These are phyloP conservation scores for Pipa parva DNA, from an alignment of 2,113 vertebrate species.

Conservation along the genomic window DNA sequence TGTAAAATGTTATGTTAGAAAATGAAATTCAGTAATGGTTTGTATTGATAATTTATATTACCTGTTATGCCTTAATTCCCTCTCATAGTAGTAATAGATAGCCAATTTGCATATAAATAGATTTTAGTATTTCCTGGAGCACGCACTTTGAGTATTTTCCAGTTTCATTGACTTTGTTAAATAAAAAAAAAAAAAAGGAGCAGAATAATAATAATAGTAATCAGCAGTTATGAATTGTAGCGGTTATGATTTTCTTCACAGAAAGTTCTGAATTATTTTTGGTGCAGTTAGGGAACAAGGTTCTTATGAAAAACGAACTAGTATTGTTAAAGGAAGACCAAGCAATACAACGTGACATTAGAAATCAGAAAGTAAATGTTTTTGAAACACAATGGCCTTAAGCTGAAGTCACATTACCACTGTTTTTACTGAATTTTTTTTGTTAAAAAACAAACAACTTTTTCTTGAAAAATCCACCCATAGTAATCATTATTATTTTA, in stretches of 20 bases:
- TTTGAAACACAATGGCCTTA: too few species aligned
- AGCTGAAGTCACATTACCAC: too few species aligned
- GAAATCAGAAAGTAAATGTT: too few species aligned
- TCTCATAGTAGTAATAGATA: constrained; percentile 74
- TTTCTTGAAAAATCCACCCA: too few species aligned
- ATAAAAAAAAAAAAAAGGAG: constrained; percentile 52
- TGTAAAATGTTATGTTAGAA: constrained; percentile 76
- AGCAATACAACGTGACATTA: too few species aligned
- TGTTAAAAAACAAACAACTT: too few species aligned
- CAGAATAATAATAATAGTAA: constrained; percentile 55
- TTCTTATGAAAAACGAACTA: too few species aligned
- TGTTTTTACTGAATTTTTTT: too few species aligned
- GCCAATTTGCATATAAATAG: constrained; percentile 95
- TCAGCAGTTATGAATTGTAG: constrained; percentile 52
- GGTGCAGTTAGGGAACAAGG: too few species aligned
- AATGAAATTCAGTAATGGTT: constrained; percentile 81
- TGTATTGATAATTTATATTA: constrained; percentile 82
- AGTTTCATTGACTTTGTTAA: constrained; percentile 48
- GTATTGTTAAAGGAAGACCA: too few species aligned
- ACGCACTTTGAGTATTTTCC: constrained; percentile 51
- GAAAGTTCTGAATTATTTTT: too few species aligned
- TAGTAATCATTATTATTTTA: too few species aligned
- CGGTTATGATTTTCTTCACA: background rate
- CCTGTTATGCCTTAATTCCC: constrained; percentile 65
- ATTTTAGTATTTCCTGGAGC: constrained; percentile 76